Base-by-base conservation (phyloP, 2,797 vertebrate species). In the Cheirogaleus major region DNA sequence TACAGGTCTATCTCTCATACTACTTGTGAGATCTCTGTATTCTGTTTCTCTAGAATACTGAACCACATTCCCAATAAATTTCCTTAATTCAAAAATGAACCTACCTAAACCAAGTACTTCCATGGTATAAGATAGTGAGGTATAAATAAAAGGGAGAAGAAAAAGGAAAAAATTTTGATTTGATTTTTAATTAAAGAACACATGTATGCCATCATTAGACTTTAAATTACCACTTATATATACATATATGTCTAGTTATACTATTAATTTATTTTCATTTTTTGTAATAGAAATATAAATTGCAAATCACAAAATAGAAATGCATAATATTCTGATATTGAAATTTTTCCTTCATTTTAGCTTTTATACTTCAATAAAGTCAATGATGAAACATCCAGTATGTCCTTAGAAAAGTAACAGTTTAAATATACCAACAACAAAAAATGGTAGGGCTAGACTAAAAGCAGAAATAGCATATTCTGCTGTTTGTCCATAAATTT, bases 311-410 rank as follows among this genome's bases (percentile, higher is more conserved):
- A 97, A 84, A 52, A 92, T 57, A 95, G 83, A 22, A 22, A 41
- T 76, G 50, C 87, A 90, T 70, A 88, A 93, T 87, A 2, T 61
- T 63, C 52, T 89, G 57, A 93, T 80, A 90, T 65, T 80, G 18
- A 80, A 81, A 87, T 65, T 80, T 70, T 94, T 57, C 48, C 38
- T 91, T 92, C 65, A 82, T 70, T 96, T 96, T 93, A 15, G 50
- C 5, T 59, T 61, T 94, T 84, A 93, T 90, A 63, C 88, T 70
- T 32, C 80, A 86, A 69, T 91, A 78, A 76, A 91, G 41, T 22
- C 18, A 87, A 2, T 78, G 75, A 95, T 82, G 32, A 96, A 94
- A 61, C 50, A 86, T 13, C 61, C 8, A 81, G 18, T 9, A 72
- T 72, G n/a, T 79, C 32, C 41, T 2, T 69, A 76, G 63, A 92